These are phyloP conservation scores for Anabas testudineus DNA, from an alignment of 2,797 vertebrate species.

Conservation along the genomic window DNA sequence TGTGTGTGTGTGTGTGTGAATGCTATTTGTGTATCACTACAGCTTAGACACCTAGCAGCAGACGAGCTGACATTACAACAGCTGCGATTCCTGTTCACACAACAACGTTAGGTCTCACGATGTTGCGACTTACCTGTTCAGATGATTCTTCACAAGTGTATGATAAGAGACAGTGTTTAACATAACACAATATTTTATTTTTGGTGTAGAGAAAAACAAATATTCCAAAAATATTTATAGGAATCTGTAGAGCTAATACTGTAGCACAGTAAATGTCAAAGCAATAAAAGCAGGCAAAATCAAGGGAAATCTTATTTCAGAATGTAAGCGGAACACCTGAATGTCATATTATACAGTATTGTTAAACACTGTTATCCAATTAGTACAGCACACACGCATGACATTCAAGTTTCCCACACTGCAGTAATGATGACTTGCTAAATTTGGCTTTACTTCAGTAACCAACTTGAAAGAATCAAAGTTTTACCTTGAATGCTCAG, in stretches of 20 bases:
- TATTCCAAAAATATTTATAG: background rate
- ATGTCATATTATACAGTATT: slow-evolving; percentile 12
- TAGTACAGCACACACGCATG: slow-evolving; percentile 18
- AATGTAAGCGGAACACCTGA: slow-evolving; percentile 52
- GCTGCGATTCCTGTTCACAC: background rate
- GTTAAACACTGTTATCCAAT: slow-evolving; percentile 15
- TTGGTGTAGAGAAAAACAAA: slow-evolving; percentile 26
- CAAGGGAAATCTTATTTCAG: slow-evolving; percentile 27
- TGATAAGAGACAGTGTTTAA: slow-evolving; percentile 57
- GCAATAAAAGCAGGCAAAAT: slow-evolving; percentile 51
- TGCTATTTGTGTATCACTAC: slow-evolving; percentile 9
- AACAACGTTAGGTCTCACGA: slow-evolving; percentile 1
- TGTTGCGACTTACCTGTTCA: slow-evolving; percentile 74
- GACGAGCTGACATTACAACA: slow-evolving; percentile 10
- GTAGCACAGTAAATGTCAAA: slow-evolving; percentile 37
- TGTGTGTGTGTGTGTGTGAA: slow-evolving; percentile 8
- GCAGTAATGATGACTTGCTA: slow-evolving; percentile 41
- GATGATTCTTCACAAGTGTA: slow-evolving; percentile 61
- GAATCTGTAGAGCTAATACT: slow-evolving; percentile 22
- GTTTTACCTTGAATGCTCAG: slow-evolving; percentile 83
- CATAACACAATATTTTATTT: slow-evolving; percentile 30
- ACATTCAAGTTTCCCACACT: slow-evolving; percentile 53
- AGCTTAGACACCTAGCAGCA: slow-evolving; percentile 10
- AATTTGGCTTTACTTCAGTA: slow-evolving; percentile 36
- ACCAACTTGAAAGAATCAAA: slow-evolving; percentile 66